Conservation (phyloP, 2,113 vertebrate species). For the Panthera tigris region DNA sequence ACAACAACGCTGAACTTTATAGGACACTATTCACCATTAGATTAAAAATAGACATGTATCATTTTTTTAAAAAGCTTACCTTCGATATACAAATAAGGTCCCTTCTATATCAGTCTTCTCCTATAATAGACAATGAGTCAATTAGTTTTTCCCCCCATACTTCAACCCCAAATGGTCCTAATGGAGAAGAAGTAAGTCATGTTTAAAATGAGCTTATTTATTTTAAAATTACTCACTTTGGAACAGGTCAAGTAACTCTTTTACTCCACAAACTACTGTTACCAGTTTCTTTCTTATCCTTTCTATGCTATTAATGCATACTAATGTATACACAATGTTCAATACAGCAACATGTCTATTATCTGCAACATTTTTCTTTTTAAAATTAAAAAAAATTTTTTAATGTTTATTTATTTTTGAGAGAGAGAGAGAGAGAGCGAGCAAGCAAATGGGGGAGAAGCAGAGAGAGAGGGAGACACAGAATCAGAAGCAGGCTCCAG, state of each 20-base stretch:
- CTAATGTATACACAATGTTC: not conserved
- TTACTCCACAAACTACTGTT: not conserved
- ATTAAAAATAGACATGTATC: not conserved
- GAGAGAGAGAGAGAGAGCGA: not conserved
- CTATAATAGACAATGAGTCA: slow-evolving; percentile 83
- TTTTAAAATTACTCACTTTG: slow-evolving; percentile 26
- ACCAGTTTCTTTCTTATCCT: not conserved
- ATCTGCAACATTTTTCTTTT: not conserved
- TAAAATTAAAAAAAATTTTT: not conserved
- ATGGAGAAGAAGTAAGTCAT: not conserved
- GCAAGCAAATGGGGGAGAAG: not conserved
- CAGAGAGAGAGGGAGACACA: not conserved
- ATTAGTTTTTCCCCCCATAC: slow-evolving; percentile 22
- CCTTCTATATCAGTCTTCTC: slow-evolving; percentile 99
- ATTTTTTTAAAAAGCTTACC: slow-evolving; percentile 85
- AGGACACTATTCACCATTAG: not conserved
- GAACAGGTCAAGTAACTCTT: not conserved
- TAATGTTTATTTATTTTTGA: too few species aligned
- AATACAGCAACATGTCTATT: not conserved
- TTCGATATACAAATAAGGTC: slow-evolving; percentile 96
- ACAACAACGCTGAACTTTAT: not conserved
- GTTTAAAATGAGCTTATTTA: slow-evolving; percentile 3
- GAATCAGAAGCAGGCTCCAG: not conserved
- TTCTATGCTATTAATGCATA: not conserved
- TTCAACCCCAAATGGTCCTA: not conserved